Percentiles rank a stretch among this genome's conserved stretches.
These are phyloP conservation scores for Passer montanus DNA, from an alignment of 2,113 vertebrate species.

Conservation along the genomic window DNA sequence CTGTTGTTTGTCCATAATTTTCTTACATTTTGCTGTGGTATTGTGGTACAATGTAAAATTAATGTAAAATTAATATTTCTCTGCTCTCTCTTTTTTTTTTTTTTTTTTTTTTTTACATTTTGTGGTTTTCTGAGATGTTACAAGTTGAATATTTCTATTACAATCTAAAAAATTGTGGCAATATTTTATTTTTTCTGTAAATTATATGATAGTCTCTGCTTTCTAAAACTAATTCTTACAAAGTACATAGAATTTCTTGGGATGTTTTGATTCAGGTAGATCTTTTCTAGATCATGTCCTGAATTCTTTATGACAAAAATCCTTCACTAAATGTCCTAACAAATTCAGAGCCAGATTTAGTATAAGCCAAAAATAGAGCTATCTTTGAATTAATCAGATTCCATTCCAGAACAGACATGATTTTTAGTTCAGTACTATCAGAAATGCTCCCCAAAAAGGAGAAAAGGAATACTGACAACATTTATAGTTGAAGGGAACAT, in stretches of 20 bases:
- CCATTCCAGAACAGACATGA: neutral
- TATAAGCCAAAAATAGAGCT: neutral
- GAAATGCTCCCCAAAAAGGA: neutral
- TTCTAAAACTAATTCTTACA: neutral
- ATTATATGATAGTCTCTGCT: neutral
- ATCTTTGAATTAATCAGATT: neutral
- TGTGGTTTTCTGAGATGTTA: neutral
- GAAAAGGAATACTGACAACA: neutral
- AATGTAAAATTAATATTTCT: neutral
- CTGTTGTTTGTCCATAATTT: neutral
- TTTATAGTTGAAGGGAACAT: neutral
- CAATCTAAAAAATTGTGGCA: neutral
- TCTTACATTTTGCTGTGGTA: neutral
- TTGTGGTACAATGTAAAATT: neutral
- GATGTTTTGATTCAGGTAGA: neutral
- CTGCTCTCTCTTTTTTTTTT: neutral
- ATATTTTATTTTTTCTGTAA: neutral
- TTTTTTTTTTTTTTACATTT: neutral
- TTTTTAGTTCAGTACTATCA: neutral
- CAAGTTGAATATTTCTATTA: neutral
- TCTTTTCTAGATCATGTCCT: neutral
- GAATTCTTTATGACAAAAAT: neutral
- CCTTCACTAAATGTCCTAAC: accelerated
- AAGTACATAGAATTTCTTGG: neutral
- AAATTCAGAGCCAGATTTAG: neutral